Base-by-base conservation (phyloP, 2,888 invertebrate species). In the Ornithoptera alexandrae region DNA sequence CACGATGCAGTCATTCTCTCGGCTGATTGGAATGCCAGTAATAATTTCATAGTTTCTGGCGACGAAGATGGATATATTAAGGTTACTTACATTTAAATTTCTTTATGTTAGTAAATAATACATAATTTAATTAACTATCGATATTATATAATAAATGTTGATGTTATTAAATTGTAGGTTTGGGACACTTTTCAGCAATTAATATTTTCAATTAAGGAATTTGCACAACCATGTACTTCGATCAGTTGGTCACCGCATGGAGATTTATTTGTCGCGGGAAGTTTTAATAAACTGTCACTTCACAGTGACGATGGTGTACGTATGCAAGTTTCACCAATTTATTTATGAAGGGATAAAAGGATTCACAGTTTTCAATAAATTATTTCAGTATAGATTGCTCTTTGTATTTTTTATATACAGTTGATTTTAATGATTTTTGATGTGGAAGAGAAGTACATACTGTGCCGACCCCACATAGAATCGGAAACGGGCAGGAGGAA, bases 121-220 rank as follows among this genome's bases (percentile, higher is more conserved):
- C 12, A 46, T 46, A 46, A 46, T 12, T 46, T 15, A 46, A 46
- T 46, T 12, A 46, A 8, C 1, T 46, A 39, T 7, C 39, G 46
- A 20, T 17, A 20, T 30, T 30, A 30, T 30, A 30, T 30, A 30
- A 30, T 30, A 30, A 30, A 30, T 30, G 30, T 30, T 30, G 30
- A 5, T 30, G 30, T 30, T 30, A 64, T 3, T 15, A 46, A 62
- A 64, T 39, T 76, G 57, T 71, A 93, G 94, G 95, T 99, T 24
- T 99, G 99, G 99, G 98, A 99, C 86, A 93, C 94, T 0, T 97
- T 96, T 84, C 99, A 99, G 0, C 95, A 97, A 72, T 96, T 95
- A 81, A 92, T 99, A 77, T 99, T 96, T 83, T 95, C 95, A 60
- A 98, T 98, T 81, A 94, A 95, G 0, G 92, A 94, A 22, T 97